Evolutionary conservation across 2,113 vertebrate species (phyloP).

Genomic region (Probosciger aterrimus): DNA sequence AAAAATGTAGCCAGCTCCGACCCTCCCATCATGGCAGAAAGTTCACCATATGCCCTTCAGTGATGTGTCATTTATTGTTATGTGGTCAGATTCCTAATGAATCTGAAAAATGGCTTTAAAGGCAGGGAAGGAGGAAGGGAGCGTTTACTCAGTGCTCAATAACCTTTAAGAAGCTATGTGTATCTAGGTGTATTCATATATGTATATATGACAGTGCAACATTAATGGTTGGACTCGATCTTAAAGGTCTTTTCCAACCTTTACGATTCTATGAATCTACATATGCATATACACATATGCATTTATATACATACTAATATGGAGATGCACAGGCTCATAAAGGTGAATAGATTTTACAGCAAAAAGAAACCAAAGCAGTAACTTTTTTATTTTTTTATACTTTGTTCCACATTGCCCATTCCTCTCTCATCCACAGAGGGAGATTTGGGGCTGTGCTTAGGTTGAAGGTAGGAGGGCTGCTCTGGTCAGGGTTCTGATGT

Average conservation of each 20-base stretch:
- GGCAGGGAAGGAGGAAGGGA: neutral
- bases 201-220: neutral
- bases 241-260: neutral
- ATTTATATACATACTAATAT: neutral
- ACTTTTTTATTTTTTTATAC: too few relatives aligned
- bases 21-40: neutral
- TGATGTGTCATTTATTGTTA: rapidly evolving
- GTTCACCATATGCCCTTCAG: neutral
- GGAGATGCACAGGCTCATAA: neutral
- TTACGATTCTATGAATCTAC: neutral
- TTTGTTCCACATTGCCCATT: neutral
- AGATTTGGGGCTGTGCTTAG: neutral
- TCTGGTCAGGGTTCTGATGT: neutral
- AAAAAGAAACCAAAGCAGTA: neutral
- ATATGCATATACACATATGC: neutral
- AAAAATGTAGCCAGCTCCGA: neutral
- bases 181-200: neutral
- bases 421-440: neutral
- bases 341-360: neutral
- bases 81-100: neutral
- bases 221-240: neutral
- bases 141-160: neutral
- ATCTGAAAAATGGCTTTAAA: neutral
- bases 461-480: neutral
- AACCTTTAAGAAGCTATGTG: neutral